A percentile compares a stretch with the other conserved stretches of the same genome.
Conservation (phyloP, 2,797 vertebrate species). For the Poecile montanus region DNA sequence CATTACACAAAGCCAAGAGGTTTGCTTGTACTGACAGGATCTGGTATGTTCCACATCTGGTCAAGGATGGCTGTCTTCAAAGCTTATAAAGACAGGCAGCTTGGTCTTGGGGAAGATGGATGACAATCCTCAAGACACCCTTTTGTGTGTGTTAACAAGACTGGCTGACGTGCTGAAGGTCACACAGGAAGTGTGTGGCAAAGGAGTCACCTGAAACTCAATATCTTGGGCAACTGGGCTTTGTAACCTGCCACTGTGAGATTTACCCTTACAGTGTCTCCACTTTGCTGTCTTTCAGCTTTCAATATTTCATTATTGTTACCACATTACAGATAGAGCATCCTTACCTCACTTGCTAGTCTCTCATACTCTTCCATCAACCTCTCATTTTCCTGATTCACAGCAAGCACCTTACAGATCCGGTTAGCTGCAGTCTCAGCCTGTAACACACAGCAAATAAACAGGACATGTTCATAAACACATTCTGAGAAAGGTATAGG, state of each 20-base stretch:
- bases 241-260: neutral
- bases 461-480: conserved; percentile 10
- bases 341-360: conserved; percentile 95
- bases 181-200: neutral
- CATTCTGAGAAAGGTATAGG: neutral
- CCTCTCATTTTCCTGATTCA: conserved; percentile 99
- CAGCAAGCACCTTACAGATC: conserved; percentile 97
- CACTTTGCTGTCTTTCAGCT: neutral
- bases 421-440: conserved; percentile 98
- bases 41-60: neutral
- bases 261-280: neutral
- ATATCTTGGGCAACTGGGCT: neutral
- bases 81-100: neutral
- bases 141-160: neutral
- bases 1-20: neutral
- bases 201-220: neutral
- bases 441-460: conserved; percentile 79
- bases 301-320: neutral
- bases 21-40: neutral
- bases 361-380: conserved; percentile 98
- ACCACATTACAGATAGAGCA: neutral
- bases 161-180: neutral
- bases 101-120: neutral
- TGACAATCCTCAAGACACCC: neutral
- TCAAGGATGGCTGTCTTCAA: neutral